These are phyloP conservation scores for Melieria crassipennis DNA, from an alignment of 2,888 invertebrate genomes.

Conservation along the genomic window DNA sequence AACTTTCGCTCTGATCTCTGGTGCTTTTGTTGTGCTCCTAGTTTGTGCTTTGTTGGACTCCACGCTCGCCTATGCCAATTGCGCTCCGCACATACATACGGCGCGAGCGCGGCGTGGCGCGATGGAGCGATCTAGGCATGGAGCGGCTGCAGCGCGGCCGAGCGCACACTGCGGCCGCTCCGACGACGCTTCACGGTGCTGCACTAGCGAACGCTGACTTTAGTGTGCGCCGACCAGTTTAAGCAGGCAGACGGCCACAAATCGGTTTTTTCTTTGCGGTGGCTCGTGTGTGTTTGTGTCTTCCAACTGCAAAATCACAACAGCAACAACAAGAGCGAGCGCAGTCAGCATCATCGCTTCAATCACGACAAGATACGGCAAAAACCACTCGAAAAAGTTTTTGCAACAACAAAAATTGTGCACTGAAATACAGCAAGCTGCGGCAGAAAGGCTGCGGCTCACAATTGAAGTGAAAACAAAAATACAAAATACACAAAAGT, in stretches of 20 bases:
- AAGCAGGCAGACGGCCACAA: slow-evolving; percentile 67
- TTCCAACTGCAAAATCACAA: slow-evolving; percentile 1
- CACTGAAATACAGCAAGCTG: no score
- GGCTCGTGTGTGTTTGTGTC: slow-evolving; percentile 12
- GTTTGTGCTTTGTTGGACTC: background rate
- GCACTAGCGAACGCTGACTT: slow-evolving; percentile 62
- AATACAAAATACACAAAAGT: no score
- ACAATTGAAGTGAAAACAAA: no score
- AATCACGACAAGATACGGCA: slow-evolving; percentile 22
- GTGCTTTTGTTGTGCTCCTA: no score
- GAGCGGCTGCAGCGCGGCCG: no score
- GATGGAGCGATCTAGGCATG: no score
- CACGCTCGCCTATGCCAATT: background rate
- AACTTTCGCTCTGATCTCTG: slow-evolving; percentile 9
- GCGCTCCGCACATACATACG: background rate
- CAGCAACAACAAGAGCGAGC: slow-evolving; percentile 10
- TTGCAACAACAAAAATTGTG: no score
- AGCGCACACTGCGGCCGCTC: background rate
- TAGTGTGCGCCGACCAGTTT: slow-evolving; percentile 67
- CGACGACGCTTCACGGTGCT: slow-evolving; percentile 38
- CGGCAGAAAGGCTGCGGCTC: no score
- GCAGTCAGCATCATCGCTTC: slow-evolving; percentile 42
- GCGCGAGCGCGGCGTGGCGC: no score
- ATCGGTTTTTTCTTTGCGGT: slow-evolving; percentile 42
- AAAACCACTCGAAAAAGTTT: slow-evolving; percentile 20